Evolutionary conservation across 2,797 vertebrate species (phyloP).

Genomic region (Chaetodon trifasciatus): DNA sequence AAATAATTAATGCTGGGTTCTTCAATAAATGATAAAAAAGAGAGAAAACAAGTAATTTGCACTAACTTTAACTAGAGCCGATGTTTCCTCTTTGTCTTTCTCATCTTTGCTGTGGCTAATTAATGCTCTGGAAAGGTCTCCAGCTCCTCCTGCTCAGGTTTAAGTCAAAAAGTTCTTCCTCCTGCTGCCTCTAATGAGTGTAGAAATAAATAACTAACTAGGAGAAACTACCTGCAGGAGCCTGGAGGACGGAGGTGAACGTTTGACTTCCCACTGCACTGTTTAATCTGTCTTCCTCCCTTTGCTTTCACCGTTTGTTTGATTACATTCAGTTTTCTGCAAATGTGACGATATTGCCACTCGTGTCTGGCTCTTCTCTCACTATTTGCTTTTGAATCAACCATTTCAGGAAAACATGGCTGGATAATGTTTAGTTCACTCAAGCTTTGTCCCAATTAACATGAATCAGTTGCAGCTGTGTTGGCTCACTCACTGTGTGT

Average conservation of each 20-base stretch:
- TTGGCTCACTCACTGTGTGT: constrained; percentile 6
- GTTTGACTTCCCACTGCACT: background rate
- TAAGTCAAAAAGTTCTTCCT: background rate
- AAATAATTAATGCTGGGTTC: background rate
- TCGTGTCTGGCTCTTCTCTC: background rate
- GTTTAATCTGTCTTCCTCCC: background rate
- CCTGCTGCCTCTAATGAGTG: background rate
- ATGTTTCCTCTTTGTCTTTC: background rate
- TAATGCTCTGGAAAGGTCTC: background rate
- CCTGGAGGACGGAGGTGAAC: background rate
- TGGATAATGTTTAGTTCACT: background rate
- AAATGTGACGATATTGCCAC: background rate
- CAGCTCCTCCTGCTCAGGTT: background rate
- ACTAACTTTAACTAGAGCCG: background rate
- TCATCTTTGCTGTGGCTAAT: background rate
- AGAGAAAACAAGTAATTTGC: background rate
- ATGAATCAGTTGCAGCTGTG: constrained; percentile 28
- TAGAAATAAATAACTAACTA: background rate
- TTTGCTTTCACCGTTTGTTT: constrained; percentile 4
- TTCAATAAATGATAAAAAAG: background rate
- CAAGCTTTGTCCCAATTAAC: constrained; percentile 19
- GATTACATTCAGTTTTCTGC: background rate
- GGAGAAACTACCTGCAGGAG: background rate
- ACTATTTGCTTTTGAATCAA: background rate
- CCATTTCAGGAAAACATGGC: background rate